A percentile compares a stretch with the other conserved stretches of the same genome.
Conservation (phyloP, 2,797 vertebrate species). For the Limosa lapponica region DNA sequence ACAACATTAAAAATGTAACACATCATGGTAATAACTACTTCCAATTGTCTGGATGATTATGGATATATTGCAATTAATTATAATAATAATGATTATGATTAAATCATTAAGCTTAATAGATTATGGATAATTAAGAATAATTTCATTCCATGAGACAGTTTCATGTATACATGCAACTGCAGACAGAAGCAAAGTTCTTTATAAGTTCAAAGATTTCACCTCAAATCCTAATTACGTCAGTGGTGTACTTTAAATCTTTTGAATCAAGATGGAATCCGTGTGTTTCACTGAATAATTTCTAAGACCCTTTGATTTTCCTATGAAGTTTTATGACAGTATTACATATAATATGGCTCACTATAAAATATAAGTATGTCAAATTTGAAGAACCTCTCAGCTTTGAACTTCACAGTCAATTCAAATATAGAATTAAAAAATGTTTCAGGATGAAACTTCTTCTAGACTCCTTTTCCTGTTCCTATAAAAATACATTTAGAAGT, state of each 20-base stretch:
- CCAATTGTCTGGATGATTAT: not conserved
- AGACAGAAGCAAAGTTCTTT: not conserved
- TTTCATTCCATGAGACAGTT: not conserved
- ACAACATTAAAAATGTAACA: not conserved
- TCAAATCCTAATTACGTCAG: not conserved
- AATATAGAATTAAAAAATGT: not conserved
- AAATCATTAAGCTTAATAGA: not conserved
- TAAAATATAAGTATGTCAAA: not conserved
- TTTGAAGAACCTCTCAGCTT: not conserved
- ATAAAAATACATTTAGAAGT: not conserved
- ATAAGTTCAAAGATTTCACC: not conserved
- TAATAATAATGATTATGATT: not conserved
- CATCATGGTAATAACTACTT: not conserved
- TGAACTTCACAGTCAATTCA: not conserved
- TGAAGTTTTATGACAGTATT: not conserved
- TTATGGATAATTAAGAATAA: not conserved
- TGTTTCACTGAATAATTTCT: not conserved
- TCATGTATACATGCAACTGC: not conserved
- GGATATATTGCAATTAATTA: not conserved
- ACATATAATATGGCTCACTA: not conserved
- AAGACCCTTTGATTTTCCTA: not conserved
- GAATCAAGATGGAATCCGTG: not conserved
- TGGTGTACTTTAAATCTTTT: not conserved
- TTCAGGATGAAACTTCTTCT: not conserved
- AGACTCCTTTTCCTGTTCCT: not conserved